phyloP scores from a whole-genome alignment of 1,140 invertebrate genomes.

The Drosophila busckii region DNA sequence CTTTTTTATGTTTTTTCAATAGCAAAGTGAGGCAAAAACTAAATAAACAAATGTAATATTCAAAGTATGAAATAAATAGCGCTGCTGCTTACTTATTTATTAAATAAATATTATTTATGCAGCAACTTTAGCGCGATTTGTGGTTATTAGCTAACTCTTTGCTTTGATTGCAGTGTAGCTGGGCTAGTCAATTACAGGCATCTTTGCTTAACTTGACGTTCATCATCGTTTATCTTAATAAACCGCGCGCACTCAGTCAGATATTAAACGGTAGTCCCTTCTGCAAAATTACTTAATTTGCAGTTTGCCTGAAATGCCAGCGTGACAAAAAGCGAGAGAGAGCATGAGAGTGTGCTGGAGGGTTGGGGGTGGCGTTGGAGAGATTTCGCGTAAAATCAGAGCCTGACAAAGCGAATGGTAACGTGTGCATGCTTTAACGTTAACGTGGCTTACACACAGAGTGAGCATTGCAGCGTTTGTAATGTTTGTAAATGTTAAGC shows the following conservation, averaged over 20 bases:
- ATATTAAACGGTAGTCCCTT: slow-evolving; percentile 69
- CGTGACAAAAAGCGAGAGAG: slow-evolving; percentile 9
- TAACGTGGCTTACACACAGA: slow-evolving; percentile 7
- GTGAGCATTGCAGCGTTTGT: slow-evolving; percentile 59
- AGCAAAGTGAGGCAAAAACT: too few species aligned
- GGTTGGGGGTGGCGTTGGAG: background rate
- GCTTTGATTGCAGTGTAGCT: too few species aligned
- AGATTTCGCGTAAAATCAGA: slow-evolving; percentile 19
- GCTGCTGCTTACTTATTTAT: too few species aligned
- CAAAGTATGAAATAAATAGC: too few species aligned
- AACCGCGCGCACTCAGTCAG: slow-evolving; percentile 68
- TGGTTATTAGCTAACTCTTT: too few species aligned
- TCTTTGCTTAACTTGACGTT: slow-evolving; percentile 44
- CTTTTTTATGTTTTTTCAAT: too few species aligned
- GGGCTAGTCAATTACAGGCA: too few species aligned
- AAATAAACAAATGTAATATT: too few species aligned
- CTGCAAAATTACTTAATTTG: slow-evolving; percentile 74
- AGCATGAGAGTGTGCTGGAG: background rate
- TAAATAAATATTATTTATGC: too few species aligned
- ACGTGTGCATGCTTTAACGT: slow-evolving; percentile 35
- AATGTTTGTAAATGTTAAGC: too few species aligned
- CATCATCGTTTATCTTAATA: slow-evolving; percentile 76
- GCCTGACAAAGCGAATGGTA: slow-evolving; percentile 37
- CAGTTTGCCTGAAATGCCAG: slow-evolving; percentile 35
- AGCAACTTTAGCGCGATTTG: too few species aligned